Base-by-base conservation (phyloP, 2,797 vertebrate species). In the Tolypeutes matacus region DNA sequence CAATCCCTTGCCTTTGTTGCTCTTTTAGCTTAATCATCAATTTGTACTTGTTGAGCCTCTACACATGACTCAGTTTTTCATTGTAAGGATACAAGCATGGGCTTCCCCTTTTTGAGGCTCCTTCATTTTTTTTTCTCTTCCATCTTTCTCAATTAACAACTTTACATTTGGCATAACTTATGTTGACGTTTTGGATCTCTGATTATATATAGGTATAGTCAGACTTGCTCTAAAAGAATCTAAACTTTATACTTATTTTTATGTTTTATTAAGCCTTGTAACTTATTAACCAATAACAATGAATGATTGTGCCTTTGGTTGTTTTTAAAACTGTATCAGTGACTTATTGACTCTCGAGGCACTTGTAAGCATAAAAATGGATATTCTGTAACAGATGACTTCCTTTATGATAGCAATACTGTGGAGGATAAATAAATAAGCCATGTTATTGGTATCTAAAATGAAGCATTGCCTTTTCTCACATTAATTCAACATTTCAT, bases 201-300 rank as follows among this genome's bases (percentile, higher is more conserved):
- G 31, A 94, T 82, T 77, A 58, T 51, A 56, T 56, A 64, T 29
- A 46, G 46, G 14, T 85, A 56, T 56, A 76, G 46, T 56, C 46
- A 81, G 65, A 46, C 34, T 92, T 94, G 51, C 15, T 34, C 72
- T 89, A 82, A 89, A 88, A 88, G 34, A 53, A 62, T 62, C 81
- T 62, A 86, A 77, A 86, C 65, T 21, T 83, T 76, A 75, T 27
- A 75, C 49, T 90, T 96, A 86, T 51, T 96, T 89, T 73, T 90
- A 93, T 25, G 94, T 75, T 95, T 98, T 95, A 93, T 97, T 91
- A 91, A 95, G 5, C 42, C 96, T 96, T 96, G 94, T 93, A 97
- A 95, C 67, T 97, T 95, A 92, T 96, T 87, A 97, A 94, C 87
- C 72, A 94, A 93, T 73, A 96, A 95, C 49, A 97, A 95, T 94